Conservation (phyloP, 2,113 vertebrate species). For the Clarias macrocephalus region DNA sequence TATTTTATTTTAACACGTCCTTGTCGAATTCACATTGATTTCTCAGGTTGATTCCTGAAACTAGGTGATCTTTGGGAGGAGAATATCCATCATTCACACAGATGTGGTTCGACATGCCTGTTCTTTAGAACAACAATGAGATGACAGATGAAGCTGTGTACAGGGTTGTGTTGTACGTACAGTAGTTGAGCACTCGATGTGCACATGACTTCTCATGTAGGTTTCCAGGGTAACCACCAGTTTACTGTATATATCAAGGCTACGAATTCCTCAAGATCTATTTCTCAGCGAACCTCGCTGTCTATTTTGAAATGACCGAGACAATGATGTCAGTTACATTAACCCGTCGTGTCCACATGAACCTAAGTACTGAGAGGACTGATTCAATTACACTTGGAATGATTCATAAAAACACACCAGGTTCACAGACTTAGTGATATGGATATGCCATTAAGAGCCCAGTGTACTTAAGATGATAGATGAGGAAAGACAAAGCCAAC, state of each 20-base stretch:
- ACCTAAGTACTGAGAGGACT: neutral
- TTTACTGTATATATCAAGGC: neutral
- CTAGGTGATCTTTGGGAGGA: neutral
- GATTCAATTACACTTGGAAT: neutral
- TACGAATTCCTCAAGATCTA: neutral
- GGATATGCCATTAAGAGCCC: neutral
- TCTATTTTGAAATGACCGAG: neutral
- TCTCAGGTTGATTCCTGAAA: neutral
- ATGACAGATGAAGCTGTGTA: neutral
- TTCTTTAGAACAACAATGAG: neutral
- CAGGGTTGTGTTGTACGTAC: neutral
- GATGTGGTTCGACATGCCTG: neutral
- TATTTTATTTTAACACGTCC: slow-evolving; percentile 11
- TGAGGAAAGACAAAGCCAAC: neutral
- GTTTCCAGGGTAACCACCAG: no score
- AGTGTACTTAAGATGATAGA: neutral
- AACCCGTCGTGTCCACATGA: neutral
- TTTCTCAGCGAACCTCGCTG: no score
- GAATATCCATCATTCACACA: neutral
- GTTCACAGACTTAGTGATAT: neutral
- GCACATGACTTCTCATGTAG: neutral
- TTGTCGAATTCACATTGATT: slow-evolving; percentile 6
- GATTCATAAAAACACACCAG: neutral
- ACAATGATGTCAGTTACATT: neutral
- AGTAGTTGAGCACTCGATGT: neutral